Conservation (phyloP, 2,888 invertebrate genomes). For the Saturnia japonica region DNA sequence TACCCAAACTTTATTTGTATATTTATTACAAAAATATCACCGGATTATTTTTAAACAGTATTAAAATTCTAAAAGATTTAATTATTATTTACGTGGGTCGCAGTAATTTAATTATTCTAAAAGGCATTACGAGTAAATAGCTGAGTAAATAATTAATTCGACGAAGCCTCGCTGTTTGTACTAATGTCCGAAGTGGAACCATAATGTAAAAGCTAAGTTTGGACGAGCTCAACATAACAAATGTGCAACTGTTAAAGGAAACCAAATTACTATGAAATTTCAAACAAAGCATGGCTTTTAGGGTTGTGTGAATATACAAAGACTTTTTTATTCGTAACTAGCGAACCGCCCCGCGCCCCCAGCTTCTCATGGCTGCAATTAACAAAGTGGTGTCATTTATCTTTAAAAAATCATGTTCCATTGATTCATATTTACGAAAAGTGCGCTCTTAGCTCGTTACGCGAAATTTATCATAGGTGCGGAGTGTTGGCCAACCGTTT, state of each 20-base stretch:
- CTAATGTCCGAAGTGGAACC: conserved; percentile 13
- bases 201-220: conserved; percentile 21
- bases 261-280: conserved; percentile 10
- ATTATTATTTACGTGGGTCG: conserved; percentile 25
- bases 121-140: conserved; percentile 27
- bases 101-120: conserved; percentile 32
- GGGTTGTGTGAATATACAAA: not conserved
- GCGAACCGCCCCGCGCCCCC: too few relatives aligned
- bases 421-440: too few relatives aligned
- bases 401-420: too few relatives aligned
- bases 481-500: too few relatives aligned
- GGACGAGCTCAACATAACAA: conserved; percentile 12
- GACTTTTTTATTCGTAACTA: too few relatives aligned
- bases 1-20: not conserved
- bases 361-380: too few relatives aligned
- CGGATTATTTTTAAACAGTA: conserved; percentile 1
- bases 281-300: not conserved
- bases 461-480: too few relatives aligned
- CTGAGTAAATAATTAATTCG: conserved; percentile 26
- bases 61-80: conserved; percentile 13
- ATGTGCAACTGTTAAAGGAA: conserved; percentile 16
- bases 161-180: conserved; percentile 22
- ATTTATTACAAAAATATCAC: not conserved
- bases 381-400: too few relatives aligned
- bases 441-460: too few relatives aligned